Conservation (phyloP, 37 sponge, comb jelly and placozoan species). For the Aplysina aerophoba region DNA sequence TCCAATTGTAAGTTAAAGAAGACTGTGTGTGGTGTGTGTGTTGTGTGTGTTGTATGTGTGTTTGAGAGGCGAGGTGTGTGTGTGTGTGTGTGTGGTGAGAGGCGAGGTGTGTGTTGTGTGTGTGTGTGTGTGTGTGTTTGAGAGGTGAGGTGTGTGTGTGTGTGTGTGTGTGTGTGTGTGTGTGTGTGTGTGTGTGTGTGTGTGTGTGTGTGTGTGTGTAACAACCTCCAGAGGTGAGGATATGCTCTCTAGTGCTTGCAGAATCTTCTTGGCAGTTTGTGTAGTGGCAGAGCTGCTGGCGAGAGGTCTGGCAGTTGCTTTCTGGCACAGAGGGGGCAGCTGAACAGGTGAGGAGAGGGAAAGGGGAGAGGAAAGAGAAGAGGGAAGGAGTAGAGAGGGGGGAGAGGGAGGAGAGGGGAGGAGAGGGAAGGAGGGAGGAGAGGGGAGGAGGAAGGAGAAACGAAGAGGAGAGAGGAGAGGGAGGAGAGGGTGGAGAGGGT, state of each 20-base stretch:
- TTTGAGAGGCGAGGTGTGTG: constrained; percentile 3
- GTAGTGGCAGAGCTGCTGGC: constrained; percentile 34
- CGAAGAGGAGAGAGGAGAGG: not conserved
- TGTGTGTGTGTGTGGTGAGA: constrained; percentile 18
- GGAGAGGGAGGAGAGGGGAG: not conserved
- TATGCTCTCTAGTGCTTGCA: constrained; percentile 55
- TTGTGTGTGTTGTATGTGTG: not conserved
- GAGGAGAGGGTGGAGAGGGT: not conserved
- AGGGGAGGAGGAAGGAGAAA: not conserved
- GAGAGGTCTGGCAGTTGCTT: not conserved
- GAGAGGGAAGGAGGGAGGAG: not conserved
- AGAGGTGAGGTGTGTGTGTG: not conserved
- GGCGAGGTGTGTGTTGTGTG: too few relatives aligned
- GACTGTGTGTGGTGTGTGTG: constrained; percentile 27
- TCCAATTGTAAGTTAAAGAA: too few relatives aligned
- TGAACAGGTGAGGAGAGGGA: not conserved
- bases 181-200: too few relatives aligned
- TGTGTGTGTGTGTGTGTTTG: constrained; percentile 20
- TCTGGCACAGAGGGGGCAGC: constrained; percentile 26
- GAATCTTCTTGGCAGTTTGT: constrained; percentile 56
- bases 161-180: not conserved
- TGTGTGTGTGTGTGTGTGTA: too few relatives aligned
- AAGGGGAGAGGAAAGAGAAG: not conserved
- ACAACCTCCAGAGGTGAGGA: constrained; percentile 55
- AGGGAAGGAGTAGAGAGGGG: not conserved